A percentile compares a stretch with the other conserved stretches of the same genome.
phyloP scores from a whole-genome alignment of 2,797 vertebrate genomes.

The Erpetoichthys calabaricus region DNA sequence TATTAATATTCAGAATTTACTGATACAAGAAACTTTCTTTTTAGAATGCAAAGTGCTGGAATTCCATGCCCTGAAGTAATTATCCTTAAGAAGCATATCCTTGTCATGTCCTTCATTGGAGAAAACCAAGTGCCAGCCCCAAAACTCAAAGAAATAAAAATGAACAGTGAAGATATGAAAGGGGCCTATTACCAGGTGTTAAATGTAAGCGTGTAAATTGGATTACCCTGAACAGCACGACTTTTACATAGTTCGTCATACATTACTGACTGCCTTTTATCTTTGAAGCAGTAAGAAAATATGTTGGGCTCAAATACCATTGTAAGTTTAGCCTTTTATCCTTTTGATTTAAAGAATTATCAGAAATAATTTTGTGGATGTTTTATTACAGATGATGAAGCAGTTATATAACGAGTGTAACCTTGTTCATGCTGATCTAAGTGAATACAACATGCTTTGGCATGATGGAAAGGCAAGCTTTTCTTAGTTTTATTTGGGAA shows the following conservation, averaged over 20 bases:
- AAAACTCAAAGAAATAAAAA: conserved; percentile 75
- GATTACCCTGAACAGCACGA: background rate
- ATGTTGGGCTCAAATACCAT: too few species aligned
- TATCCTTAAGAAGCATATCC: conserved; percentile 80
- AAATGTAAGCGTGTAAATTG: conserved; percentile 45
- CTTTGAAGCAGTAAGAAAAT: too few species aligned
- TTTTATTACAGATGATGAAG: conserved; percentile 72
- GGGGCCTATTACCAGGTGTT: conserved; percentile 72
- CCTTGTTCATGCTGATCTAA: conserved; percentile 86
- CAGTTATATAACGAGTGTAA: conserved; percentile 71
- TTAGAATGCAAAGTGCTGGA: conserved; percentile 79
- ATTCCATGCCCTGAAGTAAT: conserved; percentile 83
- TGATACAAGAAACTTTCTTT: conserved; percentile 4
- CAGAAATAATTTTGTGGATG: too few species aligned
- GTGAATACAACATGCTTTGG: conserved; percentile 97
- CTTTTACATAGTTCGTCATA: too few species aligned
- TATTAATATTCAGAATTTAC: too few species aligned
- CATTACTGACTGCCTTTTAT: too few species aligned
- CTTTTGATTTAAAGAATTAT: too few species aligned
- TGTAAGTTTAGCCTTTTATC: too few species aligned
- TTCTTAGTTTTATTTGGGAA: background rate
- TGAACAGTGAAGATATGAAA: conserved; percentile 70
- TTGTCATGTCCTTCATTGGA: conserved; percentile 96
- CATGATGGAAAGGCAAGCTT: conserved; percentile 71
- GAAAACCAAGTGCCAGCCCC: conserved; percentile 81